These are phyloP conservation scores for Montipora efflorescens DNA, from an alignment of 64 coral and sea anemone genomes.

Conservation along the genomic window DNA sequence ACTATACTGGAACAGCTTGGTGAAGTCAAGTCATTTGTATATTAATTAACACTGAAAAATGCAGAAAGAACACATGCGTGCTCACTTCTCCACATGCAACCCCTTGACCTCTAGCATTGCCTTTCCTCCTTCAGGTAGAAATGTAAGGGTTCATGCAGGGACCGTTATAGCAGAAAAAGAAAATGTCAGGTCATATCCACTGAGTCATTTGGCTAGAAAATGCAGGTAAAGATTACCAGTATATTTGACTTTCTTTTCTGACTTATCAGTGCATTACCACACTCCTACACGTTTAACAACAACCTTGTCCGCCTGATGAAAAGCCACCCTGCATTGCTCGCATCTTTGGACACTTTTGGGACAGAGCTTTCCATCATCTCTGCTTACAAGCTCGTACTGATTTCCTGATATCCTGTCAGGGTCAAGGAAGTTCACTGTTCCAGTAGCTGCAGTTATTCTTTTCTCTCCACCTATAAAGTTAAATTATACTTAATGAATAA, in stretches of 20 bases:
- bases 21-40: no score
- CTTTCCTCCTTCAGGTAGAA: slow-evolving; percentile 49
- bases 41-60: no score
- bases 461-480: no score
- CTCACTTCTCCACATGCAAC: background rate
- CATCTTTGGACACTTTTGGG: background rate
- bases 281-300: slow-evolving; percentile 48
- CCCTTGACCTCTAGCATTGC: slow-evolving; percentile 28
- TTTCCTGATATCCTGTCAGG: slow-evolving; percentile 43
- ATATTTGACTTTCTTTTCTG: slow-evolving; percentile 39
- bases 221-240: slow-evolving; percentile 46
- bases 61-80: no score
- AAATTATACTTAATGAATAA: no score
- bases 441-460: background rate
- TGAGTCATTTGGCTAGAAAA: slow-evolving; percentile 44
- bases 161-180: slow-evolving; percentile 8
- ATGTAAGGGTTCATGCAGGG: background rate
- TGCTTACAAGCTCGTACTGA: slow-evolving; percentile 37
- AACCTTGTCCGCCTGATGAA: slow-evolving; percentile 46
- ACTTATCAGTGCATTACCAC: slow-evolving; percentile 29
- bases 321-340: slow-evolving; percentile 54
- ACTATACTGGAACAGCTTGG: no score
- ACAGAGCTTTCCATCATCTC: slow-evolving; percentile 36
- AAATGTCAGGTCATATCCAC: slow-evolving; percentile 49
- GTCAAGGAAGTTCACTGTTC: background rate